Evolutionary conservation across 1,140 invertebrate species (phyloP).

Genomic region (Pseudomyrmex cubaensis): DNA sequence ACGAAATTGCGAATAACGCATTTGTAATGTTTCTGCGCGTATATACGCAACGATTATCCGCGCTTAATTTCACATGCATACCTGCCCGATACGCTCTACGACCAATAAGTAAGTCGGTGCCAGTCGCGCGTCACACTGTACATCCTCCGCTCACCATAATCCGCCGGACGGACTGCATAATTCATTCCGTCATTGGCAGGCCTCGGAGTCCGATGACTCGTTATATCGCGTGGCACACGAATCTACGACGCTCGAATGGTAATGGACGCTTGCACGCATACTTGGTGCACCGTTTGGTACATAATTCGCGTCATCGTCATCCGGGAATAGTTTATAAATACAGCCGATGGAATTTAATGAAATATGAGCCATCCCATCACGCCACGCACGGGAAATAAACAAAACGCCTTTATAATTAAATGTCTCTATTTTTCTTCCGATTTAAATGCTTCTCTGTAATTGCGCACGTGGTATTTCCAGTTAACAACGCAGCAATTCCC

Average conservation of each 20-base stretch:
- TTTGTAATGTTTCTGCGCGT: neutral
- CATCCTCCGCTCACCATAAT: slow-evolving; percentile 71
- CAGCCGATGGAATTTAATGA: slow-evolving; percentile 8
- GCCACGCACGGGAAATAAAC: neutral
- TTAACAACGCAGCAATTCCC: too few species aligned
- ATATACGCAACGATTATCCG: slow-evolving; percentile 1
- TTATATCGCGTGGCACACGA: slow-evolving; percentile 59
- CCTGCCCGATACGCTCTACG: slow-evolving; percentile 54
- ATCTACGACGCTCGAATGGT: slow-evolving; percentile 67
- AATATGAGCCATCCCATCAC: neutral
- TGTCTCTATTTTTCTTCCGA: too few species aligned
- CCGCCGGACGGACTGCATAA: slow-evolving; percentile 70
- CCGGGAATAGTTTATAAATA: slow-evolving; percentile 16
- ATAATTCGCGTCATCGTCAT: slow-evolving; percentile 59
- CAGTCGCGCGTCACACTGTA: slow-evolving; percentile 65
- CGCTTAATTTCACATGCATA: slow-evolving; percentile 58
- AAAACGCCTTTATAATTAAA: neutral
- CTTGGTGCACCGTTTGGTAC: slow-evolving; percentile 60
- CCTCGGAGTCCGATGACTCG: slow-evolving; percentile 67
- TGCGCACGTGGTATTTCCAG: too few species aligned
- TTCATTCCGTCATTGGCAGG: slow-evolving; percentile 73
- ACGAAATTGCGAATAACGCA: neutral
- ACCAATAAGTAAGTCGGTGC: slow-evolving; percentile 68
- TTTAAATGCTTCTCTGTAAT: too few species aligned
- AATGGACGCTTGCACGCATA: slow-evolving; percentile 66